phyloP scores from a whole-genome alignment of 2,113 vertebrate genomes.

The Brachyistius frenatus region DNA sequence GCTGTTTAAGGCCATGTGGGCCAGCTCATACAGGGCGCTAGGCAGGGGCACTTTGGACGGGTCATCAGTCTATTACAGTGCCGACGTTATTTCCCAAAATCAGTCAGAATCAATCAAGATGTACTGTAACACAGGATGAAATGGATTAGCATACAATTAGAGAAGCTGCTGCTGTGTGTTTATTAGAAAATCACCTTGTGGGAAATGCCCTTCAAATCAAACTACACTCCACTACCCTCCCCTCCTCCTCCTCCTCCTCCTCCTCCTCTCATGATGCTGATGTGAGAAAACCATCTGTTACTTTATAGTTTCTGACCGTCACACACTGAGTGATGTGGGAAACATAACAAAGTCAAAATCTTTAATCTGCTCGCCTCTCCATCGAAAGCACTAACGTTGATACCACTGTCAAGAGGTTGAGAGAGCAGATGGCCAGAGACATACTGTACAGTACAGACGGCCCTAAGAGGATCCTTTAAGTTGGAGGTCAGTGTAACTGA shows the following conservation, averaged over 20 bases:
- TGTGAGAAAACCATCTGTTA: conserved; percentile 51
- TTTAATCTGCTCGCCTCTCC: conserved; percentile 48
- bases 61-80: neutral
- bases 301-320: conserved; percentile 17
- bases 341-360: conserved; percentile 29
- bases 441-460: conserved; percentile 29
- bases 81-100: conserved; percentile 7
- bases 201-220: conserved; percentile 47
- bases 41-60: neutral
- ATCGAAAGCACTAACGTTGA: conserved; percentile 37
- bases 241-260: too few species aligned
- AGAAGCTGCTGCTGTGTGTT: conserved; percentile 12
- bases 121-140: conserved; percentile 3
- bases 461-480: conserved; percentile 24
- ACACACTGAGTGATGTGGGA: conserved; percentile 24
- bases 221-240: neutral
- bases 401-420: conserved; percentile 35
- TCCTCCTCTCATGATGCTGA: neutral
- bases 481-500: conserved; percentile 5
- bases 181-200: conserved; percentile 37
- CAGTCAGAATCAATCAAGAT: conserved; percentile 31
- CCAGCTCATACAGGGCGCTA: neutral
- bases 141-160: conserved; percentile 38
- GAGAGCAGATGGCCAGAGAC: conserved; percentile 60
- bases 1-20: conserved; percentile 20